Conservation (phyloP, 2,113 vertebrate species). For the Eubucco bourcierii region DNA sequence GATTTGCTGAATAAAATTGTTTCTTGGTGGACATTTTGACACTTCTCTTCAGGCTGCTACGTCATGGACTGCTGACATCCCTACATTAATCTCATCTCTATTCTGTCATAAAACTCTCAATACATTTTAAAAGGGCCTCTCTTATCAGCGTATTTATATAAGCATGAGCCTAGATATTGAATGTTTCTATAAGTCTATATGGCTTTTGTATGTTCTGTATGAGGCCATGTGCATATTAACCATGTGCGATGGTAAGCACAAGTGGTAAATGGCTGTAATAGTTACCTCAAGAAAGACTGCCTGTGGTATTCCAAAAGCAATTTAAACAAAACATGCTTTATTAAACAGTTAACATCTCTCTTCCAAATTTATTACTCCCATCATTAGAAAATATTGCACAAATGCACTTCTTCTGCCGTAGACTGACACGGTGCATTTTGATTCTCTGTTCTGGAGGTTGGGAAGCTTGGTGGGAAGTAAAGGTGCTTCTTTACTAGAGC, state of each 20-base stretch:
- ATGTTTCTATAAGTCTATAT: background rate
- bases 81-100: conserved; percentile 61
- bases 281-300: background rate
- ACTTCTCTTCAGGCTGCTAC: conserved; percentile 39
- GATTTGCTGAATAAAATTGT: conserved; percentile 58
- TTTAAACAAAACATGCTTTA: background rate
- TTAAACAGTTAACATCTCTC: background rate
- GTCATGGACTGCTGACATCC: conserved; percentile 56
- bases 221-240: background rate
- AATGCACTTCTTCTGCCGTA: background rate
- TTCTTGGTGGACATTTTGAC: conserved; percentile 60
- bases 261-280: accelerated
- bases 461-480: background rate
- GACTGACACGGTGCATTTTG: background rate
- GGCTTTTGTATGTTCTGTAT: background rate
- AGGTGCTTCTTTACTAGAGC: background rate
- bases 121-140: background rate
- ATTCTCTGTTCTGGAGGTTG: background rate
- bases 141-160: background rate
- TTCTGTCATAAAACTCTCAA: conserved; percentile 33
- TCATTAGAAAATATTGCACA: background rate
- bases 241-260: background rate
- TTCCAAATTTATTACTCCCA: background rate
- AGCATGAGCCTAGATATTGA: background rate
- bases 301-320: background rate